Evolutionary conservation across 2,888 invertebrate species (phyloP).

Genomic region (Pammene fasciana): DNA sequence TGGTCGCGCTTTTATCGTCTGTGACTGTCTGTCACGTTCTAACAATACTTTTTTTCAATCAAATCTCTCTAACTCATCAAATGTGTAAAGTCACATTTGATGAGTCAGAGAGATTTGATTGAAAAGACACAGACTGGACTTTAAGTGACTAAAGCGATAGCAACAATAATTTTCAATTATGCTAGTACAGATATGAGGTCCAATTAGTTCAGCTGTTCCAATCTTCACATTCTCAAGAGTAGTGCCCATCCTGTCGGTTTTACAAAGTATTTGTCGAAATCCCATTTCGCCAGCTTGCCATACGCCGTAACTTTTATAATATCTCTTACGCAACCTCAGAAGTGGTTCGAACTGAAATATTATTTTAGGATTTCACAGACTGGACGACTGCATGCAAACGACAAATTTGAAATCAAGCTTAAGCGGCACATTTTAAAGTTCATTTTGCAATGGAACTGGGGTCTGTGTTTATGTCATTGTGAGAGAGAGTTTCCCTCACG

Average conservation of each 20-base stretch:
- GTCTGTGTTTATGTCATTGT: slow-evolving; percentile 60
- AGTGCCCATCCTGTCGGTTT: not conserved
- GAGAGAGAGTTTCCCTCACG: slow-evolving; percentile 63
- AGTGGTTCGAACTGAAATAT: slow-evolving; percentile 79
- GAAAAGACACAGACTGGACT: too few relatives aligned
- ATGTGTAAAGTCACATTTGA: too few relatives aligned
- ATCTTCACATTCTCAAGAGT: too few relatives aligned
- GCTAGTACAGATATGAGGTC: too few relatives aligned
- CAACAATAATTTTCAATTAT: too few relatives aligned
- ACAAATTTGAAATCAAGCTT: slow-evolving; percentile 61
- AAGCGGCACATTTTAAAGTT: slow-evolving; percentile 59
- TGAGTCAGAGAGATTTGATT: too few relatives aligned
- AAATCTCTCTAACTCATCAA: too few relatives aligned
- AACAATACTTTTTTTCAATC: too few relatives aligned
- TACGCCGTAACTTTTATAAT: slow-evolving; percentile 76
- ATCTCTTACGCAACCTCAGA: slow-evolving; percentile 76
- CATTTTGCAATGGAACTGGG: slow-evolving; percentile 56
- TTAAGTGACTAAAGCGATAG: too few relatives aligned
- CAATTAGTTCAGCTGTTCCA: not conserved
- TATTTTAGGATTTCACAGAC: slow-evolving; percentile 82
- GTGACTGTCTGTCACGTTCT: too few relatives aligned
- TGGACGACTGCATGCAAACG: slow-evolving; percentile 53
- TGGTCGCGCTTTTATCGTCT: too few relatives aligned
- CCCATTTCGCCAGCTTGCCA: slow-evolving; percentile 61
- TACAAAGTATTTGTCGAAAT: slow-evolving; percentile 20